A percentile compares a stretch with the other conserved stretches of the same genome.
Conservation (phyloP, 2,113 vertebrate genomes). For the Gasterosteus nipponicus region DNA sequence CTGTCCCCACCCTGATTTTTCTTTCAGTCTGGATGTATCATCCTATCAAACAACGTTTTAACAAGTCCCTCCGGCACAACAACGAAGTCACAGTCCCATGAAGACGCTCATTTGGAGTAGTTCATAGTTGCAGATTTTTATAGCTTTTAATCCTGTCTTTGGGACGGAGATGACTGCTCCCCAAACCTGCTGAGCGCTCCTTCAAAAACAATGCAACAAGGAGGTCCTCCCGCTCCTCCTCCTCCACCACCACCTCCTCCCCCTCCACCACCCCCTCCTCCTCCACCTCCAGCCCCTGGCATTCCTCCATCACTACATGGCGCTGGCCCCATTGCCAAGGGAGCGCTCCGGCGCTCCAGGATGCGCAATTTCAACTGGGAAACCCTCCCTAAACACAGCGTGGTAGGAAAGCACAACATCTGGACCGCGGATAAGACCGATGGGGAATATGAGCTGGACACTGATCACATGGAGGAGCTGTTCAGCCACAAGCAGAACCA, state of each 20-base stretch:
- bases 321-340: neutral
- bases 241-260: conserved; percentile 16
- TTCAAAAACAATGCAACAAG: conserved; percentile 65
- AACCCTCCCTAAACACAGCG: conserved; percentile 80
- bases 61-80: conserved; percentile 5
- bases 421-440: conserved; percentile 78
- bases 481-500: conserved; percentile 78
- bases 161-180: conserved; percentile 24
- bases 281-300: conserved; percentile 43
- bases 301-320: conserved; percentile 46
- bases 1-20: conserved; percentile 37
- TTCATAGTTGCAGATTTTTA: neutral
- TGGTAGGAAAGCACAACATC: conserved; percentile 82
- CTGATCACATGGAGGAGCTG: conserved; percentile 83
- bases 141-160: neutral
- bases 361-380: conserved; percentile 88
- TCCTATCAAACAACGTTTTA: conserved; percentile 11
- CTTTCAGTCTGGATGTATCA: conserved; percentile 35
- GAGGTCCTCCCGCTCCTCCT: conserved; percentile 34
- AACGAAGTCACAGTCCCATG: neutral
- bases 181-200: conserved; percentile 36
- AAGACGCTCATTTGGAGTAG: neutral
- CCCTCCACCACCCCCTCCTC: conserved; percentile 53
- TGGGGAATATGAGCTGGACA: conserved; percentile 80
- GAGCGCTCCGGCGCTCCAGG: conserved; percentile 57